Percentiles rank a stretch among this genome's conserved stretches.
These are phyloP conservation scores for Sebastes wilsoni DNA, from an alignment of 2,797 vertebrate species.

Conservation along the genomic window DNA sequence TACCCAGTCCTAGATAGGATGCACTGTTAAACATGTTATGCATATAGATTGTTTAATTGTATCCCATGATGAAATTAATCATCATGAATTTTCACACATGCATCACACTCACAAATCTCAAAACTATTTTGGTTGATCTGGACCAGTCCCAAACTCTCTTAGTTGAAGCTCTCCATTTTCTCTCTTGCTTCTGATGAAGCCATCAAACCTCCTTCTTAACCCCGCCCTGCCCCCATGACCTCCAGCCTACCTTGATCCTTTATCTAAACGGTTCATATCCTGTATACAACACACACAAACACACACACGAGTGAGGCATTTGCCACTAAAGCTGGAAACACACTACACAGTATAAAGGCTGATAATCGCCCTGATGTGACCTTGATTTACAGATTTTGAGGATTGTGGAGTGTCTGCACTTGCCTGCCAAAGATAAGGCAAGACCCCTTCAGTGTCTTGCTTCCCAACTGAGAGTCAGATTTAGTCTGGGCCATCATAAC, in stretches of 20 bases:
- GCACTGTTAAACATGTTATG: not conserved
- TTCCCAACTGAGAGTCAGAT: not conserved
- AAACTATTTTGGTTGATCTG: not conserved
- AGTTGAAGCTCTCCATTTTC: not conserved
- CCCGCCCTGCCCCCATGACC: not conserved
- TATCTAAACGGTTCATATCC: not conserved
- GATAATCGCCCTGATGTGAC: not conserved
- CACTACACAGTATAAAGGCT: not conserved
- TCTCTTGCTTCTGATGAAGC: not conserved
- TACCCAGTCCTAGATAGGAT: not conserved
- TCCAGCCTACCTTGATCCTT: not conserved
- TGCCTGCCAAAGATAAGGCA: not conserved
- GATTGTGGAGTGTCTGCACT: not conserved
- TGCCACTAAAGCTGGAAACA: not conserved
- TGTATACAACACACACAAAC: not conserved
- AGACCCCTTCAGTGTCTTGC: not conserved
- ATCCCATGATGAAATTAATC: not conserved
- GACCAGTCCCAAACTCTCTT: not conserved
- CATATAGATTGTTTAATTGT: not conserved
- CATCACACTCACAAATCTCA: not conserved
- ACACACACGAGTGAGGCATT: not conserved
- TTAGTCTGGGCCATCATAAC: not conserved
- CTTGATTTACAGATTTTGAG: not conserved
- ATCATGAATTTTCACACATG: too few relatives aligned
- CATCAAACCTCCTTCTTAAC: not conserved